Conservation (phyloP, 2,113 vertebrate genomes). For the Sisor rabdophorus region DNA sequence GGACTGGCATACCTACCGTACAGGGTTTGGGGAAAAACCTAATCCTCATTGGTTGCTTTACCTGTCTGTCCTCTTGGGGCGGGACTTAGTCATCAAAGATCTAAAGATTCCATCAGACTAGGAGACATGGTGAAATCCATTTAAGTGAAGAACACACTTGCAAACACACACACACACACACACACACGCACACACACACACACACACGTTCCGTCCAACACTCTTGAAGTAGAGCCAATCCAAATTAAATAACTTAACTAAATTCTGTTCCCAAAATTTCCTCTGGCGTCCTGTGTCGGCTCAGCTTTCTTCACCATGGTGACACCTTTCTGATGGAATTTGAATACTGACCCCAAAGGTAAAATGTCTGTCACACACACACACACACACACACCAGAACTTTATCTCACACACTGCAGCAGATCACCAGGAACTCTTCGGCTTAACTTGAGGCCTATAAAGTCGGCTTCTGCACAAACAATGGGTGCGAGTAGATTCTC, state of each 20-base stretch:
- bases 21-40: background rate
- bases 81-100: no score
- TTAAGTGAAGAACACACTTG: background rate
- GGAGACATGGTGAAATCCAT: background rate
- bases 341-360: constrained; percentile 22
- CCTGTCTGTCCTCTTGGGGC: no score
- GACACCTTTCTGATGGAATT: constrained; percentile 10
- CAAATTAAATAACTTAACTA: background rate
- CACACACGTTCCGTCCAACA: background rate
- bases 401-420: constrained; percentile 18
- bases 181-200: no score
- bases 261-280: constrained; percentile 21
- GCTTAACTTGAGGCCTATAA: constrained; percentile 14
- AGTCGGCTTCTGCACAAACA: constrained; percentile 28
- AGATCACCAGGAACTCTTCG: constrained; percentile 18
- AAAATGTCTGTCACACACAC: constrained; percentile 24
- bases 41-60: no score
- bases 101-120: no score
- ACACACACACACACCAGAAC: no score
- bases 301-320: constrained; percentile 9
- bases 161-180: constrained; percentile 12
- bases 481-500: background rate
- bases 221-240: background rate
- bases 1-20: background rate
- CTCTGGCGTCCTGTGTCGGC: constrained; percentile 4